phyloP scores from a whole-genome alignment of 2,113 vertebrate species.

The Tor tambroides region DNA sequence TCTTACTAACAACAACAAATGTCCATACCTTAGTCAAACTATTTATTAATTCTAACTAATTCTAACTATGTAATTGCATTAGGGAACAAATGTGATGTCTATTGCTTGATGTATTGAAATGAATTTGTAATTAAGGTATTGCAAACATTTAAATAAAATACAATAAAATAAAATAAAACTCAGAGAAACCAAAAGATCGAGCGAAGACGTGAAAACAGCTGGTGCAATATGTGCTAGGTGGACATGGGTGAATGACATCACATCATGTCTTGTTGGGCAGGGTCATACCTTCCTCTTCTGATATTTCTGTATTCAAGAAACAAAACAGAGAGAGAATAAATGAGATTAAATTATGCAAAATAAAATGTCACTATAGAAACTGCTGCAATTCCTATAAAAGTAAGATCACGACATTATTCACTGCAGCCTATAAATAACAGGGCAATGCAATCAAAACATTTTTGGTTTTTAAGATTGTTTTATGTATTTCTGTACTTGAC shows the following conservation, averaged over 20 bases:
- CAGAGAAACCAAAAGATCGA: slow-evolving; percentile 40
- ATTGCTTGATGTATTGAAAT: background rate
- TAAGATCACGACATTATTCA: background rate
- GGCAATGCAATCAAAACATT: background rate
- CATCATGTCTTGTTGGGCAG: slow-evolving; percentile 79
- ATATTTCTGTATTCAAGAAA: slow-evolving; percentile 85
- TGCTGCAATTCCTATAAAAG: background rate
- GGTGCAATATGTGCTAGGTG: background rate
- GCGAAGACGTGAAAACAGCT: slow-evolving; percentile 32
- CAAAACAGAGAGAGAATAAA: slow-evolving; percentile 25
- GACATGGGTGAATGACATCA: slow-evolving; percentile 59
- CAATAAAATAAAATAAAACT: background rate
- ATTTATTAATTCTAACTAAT: no score
- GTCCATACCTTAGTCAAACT: background rate
- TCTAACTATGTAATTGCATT: background rate
- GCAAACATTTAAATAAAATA: background rate
- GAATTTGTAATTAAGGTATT: background rate
- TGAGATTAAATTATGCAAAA: background rate
- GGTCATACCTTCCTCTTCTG: slow-evolving; percentile 94
- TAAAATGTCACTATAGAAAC: slow-evolving; percentile 11
- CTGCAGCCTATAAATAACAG: background rate
- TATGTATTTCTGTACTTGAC: no score
- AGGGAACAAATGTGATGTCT: background rate
- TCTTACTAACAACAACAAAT: no score
- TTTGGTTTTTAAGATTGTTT: no score